Percentiles rank a stretch among this genome's conserved stretches.
phyloP scores from a whole-genome alignment of 2,113 vertebrate genomes.

The Salminus brasiliensis region DNA sequence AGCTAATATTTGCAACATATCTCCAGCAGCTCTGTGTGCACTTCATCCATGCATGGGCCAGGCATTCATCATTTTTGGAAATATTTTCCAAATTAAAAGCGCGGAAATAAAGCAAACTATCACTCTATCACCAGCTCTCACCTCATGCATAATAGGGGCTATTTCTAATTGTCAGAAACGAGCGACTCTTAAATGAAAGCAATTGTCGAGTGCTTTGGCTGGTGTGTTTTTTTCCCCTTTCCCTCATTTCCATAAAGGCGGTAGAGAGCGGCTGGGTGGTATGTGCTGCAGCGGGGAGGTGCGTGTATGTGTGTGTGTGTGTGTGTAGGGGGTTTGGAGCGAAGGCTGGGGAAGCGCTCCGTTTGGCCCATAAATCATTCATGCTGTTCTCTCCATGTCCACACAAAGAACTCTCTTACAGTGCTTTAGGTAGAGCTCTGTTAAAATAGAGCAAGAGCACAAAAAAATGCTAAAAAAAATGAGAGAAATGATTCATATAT shows the following conservation, averaged over 20 bases:
- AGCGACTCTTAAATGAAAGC: conserved; percentile 35
- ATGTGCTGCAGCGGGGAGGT: conserved; percentile 7
- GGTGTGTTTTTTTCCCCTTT: conserved; percentile 2
- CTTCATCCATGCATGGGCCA: background rate
- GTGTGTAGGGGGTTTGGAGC: conserved; percentile 22
- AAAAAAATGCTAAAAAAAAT: background rate
- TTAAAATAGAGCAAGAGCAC: conserved; percentile 11
- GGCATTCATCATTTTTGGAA: background rate
- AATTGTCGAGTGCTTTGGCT: conserved; percentile 35
- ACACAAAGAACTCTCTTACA: conserved; percentile 46
- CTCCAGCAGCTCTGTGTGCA: background rate
- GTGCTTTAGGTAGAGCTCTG: conserved; percentile 17
- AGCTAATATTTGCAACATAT: conserved; percentile 22
- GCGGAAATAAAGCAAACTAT: background rate
- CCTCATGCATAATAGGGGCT: background rate
- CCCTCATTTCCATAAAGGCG: conserved; percentile 43
- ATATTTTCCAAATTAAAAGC: background rate
- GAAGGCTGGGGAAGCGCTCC: conserved; percentile 40
- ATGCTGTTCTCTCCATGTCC: conserved; percentile 47
- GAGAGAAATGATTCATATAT: background rate
- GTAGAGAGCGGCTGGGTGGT: conserved; percentile 12
- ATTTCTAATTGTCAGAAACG: conserved; percentile 36
- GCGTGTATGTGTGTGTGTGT: conserved; percentile 32
- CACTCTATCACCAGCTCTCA: background rate
- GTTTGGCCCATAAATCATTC: conserved; percentile 54